Evolutionary conservation across 2,888 invertebrate species (phyloP).

Genomic region (Digitonthophagus gazella): DNA sequence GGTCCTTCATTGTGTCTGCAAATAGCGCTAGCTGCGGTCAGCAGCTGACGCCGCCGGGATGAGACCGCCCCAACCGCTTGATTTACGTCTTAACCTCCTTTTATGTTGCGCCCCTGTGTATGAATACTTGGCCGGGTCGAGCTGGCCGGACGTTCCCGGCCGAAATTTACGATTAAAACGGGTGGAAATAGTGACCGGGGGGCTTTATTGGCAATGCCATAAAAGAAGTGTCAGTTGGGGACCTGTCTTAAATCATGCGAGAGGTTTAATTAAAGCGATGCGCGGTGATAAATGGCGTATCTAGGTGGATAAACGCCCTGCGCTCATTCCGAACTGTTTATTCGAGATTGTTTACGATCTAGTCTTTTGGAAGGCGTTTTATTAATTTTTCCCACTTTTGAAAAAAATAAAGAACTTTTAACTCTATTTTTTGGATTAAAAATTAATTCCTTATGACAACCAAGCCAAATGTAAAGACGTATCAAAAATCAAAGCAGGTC

Average conservation of each 20-base stretch:
- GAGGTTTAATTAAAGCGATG: background rate
- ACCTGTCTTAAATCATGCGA: background rate
- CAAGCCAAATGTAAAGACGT: background rate
- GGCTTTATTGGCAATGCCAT: background rate
- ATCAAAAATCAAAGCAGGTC: background rate
- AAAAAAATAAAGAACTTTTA: too few relatives aligned
- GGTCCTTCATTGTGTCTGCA: conserved; percentile 43
- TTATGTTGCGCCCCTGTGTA: conserved; percentile 52
- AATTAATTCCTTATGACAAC: too few relatives aligned
- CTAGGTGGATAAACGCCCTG: background rate
- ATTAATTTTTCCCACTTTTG: too few relatives aligned
- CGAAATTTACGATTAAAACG: conserved; percentile 29
- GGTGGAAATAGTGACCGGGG: background rate
- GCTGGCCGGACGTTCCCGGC: conserved; percentile 16
- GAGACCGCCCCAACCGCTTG: conserved; percentile 50
- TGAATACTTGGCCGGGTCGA: conserved; percentile 37
- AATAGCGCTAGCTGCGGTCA: conserved; percentile 48
- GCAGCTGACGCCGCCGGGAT: conserved; percentile 43
- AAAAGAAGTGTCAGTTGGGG: background rate
- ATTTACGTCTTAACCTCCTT: conserved; percentile 61
- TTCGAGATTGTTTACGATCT: background rate
- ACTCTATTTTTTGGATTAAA: too few relatives aligned
- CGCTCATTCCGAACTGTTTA: background rate
- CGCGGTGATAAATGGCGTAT: background rate
- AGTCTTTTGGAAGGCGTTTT: background rate